Conservation (phyloP, 2,113 vertebrate species). For the Gasterosteus nipponicus region DNA sequence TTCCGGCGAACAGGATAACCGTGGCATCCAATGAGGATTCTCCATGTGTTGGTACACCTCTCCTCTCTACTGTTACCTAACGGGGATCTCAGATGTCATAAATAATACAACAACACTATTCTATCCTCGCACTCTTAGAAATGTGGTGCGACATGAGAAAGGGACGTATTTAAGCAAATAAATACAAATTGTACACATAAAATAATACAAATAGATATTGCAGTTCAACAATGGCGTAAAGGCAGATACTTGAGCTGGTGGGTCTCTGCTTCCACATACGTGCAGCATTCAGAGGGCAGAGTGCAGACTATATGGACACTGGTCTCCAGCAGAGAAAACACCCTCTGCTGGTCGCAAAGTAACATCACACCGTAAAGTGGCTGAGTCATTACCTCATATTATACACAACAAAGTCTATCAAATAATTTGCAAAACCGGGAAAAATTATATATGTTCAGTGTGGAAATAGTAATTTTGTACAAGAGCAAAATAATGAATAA, state of each 20-base stretch:
- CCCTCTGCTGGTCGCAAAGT: slow-evolving; percentile 65
- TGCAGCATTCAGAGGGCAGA: slow-evolving; percentile 52
- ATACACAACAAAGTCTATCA: slow-evolving; percentile 8
- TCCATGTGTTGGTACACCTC: neutral
- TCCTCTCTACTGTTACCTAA: neutral
- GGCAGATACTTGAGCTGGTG: neutral
- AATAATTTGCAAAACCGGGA: slow-evolving; percentile 9
- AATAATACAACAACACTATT: slow-evolving; percentile 52
- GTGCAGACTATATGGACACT: slow-evolving; percentile 29
- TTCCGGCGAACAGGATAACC: slow-evolving; percentile 1
- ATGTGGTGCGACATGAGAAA: neutral
- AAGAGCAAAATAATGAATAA: slow-evolving; percentile 29
- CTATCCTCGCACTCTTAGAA: neutral
- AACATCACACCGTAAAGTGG: slow-evolving; percentile 56
- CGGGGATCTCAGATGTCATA: slow-evolving; percentile 36
- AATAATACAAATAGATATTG: neutral
- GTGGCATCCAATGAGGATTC: slow-evolving; percentile 13
- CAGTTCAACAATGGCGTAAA: neutral
- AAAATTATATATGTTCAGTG: neutral
- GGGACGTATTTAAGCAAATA: neutral
- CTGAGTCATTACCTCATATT: slow-evolving; percentile 72
- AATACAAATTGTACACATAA: neutral
- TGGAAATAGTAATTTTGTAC: neutral
- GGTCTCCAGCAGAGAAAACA: slow-evolving; percentile 10
- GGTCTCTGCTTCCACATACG: neutral